Conservation (phyloP, 2,888 invertebrate species). For the Synergus laeviventris region DNA sequence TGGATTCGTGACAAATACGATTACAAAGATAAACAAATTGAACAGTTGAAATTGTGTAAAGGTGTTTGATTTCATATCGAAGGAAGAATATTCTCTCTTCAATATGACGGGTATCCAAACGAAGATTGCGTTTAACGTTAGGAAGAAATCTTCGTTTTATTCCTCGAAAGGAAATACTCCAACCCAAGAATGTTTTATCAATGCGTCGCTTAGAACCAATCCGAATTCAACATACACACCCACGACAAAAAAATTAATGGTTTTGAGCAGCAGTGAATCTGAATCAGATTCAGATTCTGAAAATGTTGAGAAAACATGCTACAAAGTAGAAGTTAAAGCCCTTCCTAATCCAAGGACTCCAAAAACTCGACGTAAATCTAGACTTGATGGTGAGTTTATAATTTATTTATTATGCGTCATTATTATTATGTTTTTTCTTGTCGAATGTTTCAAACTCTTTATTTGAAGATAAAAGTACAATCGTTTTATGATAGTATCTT, state of each 20-base stretch:
- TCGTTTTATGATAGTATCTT: too few species aligned
- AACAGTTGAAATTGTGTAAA: background rate
- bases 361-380: constrained; percentile 54
- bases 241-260: constrained; percentile 68
- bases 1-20: background rate
- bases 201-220: constrained; percentile 60
- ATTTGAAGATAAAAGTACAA: too few species aligned
- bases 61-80: background rate
- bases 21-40: background rate
- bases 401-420: too few species aligned
- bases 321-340: background rate
- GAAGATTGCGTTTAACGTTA: constrained; percentile 77
- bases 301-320: constrained; percentile 52
- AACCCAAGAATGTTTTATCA: constrained; percentile 61
- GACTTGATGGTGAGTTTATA: constrained; percentile 13
- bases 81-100: background rate
- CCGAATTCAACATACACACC: constrained; percentile 60
- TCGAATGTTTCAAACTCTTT: background rate
- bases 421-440: background rate
- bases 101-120: constrained; percentile 75
- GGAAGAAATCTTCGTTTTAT: constrained; percentile 75
- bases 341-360: constrained; percentile 47
- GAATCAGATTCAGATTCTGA: constrained; percentile 69
- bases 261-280: constrained; percentile 71
- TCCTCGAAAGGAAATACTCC: constrained; percentile 58